These are phyloP conservation scores for Iguana delicatissima DNA, from an alignment of 2,797 vertebrate species.

Conservation along the genomic window DNA sequence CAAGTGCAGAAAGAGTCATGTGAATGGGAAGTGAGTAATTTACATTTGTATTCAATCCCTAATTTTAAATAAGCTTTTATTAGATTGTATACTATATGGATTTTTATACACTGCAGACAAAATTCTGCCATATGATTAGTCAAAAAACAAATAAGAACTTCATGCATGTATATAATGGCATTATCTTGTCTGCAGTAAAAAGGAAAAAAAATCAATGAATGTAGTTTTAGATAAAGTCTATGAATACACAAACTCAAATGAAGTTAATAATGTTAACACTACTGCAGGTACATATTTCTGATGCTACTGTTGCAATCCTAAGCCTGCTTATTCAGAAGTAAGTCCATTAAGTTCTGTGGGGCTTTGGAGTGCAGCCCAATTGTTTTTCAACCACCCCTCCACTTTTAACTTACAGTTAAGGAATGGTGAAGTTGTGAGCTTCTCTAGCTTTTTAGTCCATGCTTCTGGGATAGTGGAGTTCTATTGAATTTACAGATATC, in stretches of 20 bases:
- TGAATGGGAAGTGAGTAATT: slow-evolving; percentile 38
- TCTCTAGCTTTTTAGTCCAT: slow-evolving; percentile 5
- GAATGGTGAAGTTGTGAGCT: background rate
- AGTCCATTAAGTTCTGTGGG: background rate
- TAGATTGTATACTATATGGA: slow-evolving; percentile 61
- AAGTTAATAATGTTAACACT: slow-evolving; percentile 22
- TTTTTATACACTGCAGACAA: slow-evolving; percentile 66
- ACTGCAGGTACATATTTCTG: slow-evolving; percentile 5
- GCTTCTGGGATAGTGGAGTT: background rate
- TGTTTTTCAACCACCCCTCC: background rate
- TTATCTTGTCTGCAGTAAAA: slow-evolving; percentile 44
- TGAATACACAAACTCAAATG: slow-evolving; percentile 4
- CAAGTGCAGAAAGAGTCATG: slow-evolving; percentile 46
- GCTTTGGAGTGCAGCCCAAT: background rate
- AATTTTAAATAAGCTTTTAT: slow-evolving; percentile 59
- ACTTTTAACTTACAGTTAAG: slow-evolving; percentile 6
- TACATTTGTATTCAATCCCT: slow-evolving; percentile 53
- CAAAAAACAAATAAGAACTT: slow-evolving; percentile 43
- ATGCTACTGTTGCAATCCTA: background rate
- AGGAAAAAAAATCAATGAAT: background rate
- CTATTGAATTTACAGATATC: background rate
- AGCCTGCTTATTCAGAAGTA: background rate
- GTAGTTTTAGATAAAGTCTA: slow-evolving; percentile 13
- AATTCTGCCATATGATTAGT: slow-evolving; percentile 55
- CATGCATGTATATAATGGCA: slow-evolving; percentile 50